Evolutionary conservation across 2,888 invertebrate genomes (phyloP).

Genomic region (Chesias legatella): DNA sequence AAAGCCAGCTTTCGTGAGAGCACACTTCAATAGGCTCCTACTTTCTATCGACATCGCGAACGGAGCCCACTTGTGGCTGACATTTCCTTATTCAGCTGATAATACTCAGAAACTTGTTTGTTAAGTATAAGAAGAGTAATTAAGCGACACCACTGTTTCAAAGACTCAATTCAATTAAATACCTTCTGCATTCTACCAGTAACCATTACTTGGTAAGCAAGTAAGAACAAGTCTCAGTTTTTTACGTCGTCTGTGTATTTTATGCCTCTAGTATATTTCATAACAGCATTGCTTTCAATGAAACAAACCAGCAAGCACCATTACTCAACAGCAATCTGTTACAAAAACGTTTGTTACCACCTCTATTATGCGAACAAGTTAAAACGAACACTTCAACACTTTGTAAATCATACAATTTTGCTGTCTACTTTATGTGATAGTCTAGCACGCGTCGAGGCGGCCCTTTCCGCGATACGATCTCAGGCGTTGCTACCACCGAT

Average conservation of each 20-base stretch:
- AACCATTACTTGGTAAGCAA: too few relatives aligned
- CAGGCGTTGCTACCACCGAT: slow-evolving; percentile 62
- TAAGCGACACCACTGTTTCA: too few relatives aligned
- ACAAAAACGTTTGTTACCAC: slow-evolving; percentile 26
- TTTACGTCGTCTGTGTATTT: too few relatives aligned
- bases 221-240: too few relatives aligned
- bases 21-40: not conserved
- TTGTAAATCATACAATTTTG: slow-evolving; percentile 59
- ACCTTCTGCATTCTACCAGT: too few relatives aligned
- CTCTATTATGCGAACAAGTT: slow-evolving; percentile 49
- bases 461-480: slow-evolving; percentile 62
- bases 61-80: not conserved
- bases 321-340: slow-evolving; percentile 25
- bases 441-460: slow-evolving; percentile 60
- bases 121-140: too few relatives aligned
- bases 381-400: slow-evolving; percentile 54
- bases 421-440: slow-evolving; percentile 52
- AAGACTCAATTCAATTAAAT: too few relatives aligned
- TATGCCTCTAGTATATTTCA: not conserved
- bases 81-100: not conserved
- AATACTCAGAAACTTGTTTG: not conserved
- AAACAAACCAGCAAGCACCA: slow-evolving; percentile 5
- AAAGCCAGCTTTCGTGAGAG: not conserved
- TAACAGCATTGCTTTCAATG: slow-evolving; percentile 6
- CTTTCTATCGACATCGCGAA: slow-evolving; percentile 4